Evolutionary conservation across 2,888 invertebrate species (phyloP).

Genomic region (Cartodere bifasciata): DNA sequence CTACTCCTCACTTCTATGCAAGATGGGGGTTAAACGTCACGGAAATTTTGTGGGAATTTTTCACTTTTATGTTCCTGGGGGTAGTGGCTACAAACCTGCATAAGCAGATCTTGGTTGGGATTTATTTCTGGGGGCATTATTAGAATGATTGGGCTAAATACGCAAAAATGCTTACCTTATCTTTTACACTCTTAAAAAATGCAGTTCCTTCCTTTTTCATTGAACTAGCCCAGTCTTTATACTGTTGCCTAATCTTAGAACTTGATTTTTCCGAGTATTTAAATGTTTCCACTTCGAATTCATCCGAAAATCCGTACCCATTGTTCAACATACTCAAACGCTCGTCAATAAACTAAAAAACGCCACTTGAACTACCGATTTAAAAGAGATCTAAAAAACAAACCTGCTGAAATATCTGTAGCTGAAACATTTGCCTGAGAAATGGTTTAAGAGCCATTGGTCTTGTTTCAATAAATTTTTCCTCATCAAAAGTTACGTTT

Average conservation of each 20-base stretch:
- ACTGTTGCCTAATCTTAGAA: conserved; percentile 52
- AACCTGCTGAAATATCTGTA: conserved; percentile 92
- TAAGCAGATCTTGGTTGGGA: too few species aligned
- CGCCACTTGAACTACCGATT: background rate
- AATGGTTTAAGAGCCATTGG: conserved; percentile 79
- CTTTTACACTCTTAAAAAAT: conserved; percentile 77
- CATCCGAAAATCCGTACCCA: conserved; percentile 87
- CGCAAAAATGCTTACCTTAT: conserved; percentile 57
- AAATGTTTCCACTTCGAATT: conserved; percentile 85
- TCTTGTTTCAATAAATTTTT: conserved; percentile 78
- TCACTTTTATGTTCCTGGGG: too few species aligned
- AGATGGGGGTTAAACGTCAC: too few species aligned
- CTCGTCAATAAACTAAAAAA: conserved; percentile 79
- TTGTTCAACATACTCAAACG: conserved; percentile 82
- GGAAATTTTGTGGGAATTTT: too few species aligned
- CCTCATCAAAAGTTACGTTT: conserved; percentile 72
- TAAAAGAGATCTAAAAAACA: conserved; percentile 7
- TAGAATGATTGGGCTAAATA: too few species aligned
- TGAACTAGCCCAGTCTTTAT: conserved; percentile 68
- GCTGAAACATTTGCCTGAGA: conserved; percentile 75
- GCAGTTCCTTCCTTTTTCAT: conserved; percentile 72
- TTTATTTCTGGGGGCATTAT: too few species aligned
- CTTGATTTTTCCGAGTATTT: conserved; percentile 53
- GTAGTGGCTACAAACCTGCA: too few species aligned
- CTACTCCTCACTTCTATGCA: too few species aligned